A percentile compares a stretch with the other conserved stretches of the same genome.
Conservation (phyloP, 1,140 invertebrate genomes). For the Drosophila murphyi region DNA sequence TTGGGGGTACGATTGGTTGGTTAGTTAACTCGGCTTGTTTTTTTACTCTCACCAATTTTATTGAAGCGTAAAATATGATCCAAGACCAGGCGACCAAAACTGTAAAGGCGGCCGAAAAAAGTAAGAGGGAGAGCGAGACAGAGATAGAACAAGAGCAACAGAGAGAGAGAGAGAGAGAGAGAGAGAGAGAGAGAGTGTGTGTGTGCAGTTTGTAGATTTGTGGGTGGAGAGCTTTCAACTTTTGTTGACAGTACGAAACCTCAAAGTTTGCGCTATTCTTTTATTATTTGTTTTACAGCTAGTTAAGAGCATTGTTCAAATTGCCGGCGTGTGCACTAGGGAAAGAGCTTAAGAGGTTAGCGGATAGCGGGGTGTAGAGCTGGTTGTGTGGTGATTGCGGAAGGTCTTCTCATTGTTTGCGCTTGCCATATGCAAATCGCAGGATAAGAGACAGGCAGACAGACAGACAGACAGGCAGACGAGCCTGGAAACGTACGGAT, state of each 20-base stretch:
- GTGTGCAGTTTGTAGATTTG: constrained; percentile 15
- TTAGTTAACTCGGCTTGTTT: constrained; percentile 42
- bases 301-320: constrained; percentile 76
- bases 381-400: neutral
- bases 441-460: constrained; percentile 22
- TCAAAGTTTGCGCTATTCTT: constrained; percentile 72
- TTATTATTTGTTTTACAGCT: constrained; percentile 82
- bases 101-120: constrained; percentile 32
- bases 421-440: constrained; percentile 66
- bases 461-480: constrained; percentile 10
- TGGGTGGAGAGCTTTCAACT: constrained; percentile 48
- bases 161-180: too few relatives aligned
- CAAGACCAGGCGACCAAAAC: constrained; percentile 46
- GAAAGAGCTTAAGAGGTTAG: neutral
- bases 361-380: neutral
- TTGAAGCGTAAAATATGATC: constrained; percentile 80
- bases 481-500: neutral
- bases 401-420: constrained; percentile 50
- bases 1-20: constrained; percentile 16
- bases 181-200: neutral
- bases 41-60: constrained; percentile 65
- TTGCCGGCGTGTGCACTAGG: constrained; percentile 41
- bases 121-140: neutral
- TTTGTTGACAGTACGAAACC: constrained; percentile 81
- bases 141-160: constrained; percentile 8